Conservation (phyloP, 2,797 vertebrate species). For the Eleutherodactylus coqui region DNA sequence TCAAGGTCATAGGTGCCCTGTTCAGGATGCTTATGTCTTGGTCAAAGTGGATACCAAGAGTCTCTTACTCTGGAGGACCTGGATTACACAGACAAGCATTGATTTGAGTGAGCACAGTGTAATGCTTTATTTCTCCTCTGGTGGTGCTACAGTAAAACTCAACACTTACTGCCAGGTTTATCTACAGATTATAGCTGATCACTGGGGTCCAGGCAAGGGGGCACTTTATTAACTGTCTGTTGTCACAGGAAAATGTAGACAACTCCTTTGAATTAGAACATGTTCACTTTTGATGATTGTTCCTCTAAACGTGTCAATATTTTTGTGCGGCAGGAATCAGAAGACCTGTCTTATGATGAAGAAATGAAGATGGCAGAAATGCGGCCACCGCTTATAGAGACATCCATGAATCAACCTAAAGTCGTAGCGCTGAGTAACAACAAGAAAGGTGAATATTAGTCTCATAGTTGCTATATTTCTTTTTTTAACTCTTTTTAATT, state of each 20-base stretch:
- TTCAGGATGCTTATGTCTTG: neutral
- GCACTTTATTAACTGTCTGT: neutral
- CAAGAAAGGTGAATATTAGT: conserved; percentile 87
- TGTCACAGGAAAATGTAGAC: neutral
- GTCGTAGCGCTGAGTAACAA: conserved; percentile 93
- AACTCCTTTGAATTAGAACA: neutral
- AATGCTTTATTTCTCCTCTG: neutral
- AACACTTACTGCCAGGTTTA: neutral
- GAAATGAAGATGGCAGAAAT: conserved; percentile 99
- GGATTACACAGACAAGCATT: neutral
- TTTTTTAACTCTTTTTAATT: too few species aligned
- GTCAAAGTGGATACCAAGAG: too few species aligned
- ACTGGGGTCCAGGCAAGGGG: neutral
- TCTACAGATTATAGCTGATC: neutral
- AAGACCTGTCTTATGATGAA: conserved; percentile 94
- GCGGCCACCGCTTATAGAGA: conserved; percentile 95
- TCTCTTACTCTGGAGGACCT: neutral
- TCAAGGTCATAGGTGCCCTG: too few species aligned
- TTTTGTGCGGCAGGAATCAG: conserved; percentile 84
- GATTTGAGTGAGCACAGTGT: neutral
- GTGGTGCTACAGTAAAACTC: neutral
- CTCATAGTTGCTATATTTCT: neutral
- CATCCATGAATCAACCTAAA: conserved; percentile 96
- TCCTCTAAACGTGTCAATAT: conserved; percentile 47
- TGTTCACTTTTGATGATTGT: neutral